Conservation (phyloP, 2,888 invertebrate genomes). For the Cepaea hortensis region DNA sequence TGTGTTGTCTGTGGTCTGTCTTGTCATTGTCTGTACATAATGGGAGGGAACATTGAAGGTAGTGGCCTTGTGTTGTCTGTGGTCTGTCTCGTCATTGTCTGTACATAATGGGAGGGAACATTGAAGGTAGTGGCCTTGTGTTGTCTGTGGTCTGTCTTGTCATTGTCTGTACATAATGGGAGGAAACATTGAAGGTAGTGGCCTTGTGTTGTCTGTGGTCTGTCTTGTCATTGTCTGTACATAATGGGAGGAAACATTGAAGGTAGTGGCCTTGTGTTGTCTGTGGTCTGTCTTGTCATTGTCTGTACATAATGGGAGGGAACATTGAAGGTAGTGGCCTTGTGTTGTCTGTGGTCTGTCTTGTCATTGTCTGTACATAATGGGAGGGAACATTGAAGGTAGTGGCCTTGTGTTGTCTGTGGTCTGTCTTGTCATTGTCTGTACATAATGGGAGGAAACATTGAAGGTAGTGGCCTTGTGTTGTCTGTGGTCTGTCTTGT, state of each 20-base stretch:
- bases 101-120: constrained; percentile 73
- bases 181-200: neutral
- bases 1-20: too few relatives aligned
- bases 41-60: too few relatives aligned
- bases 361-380: neutral
- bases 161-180: neutral
- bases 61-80: too few relatives aligned
- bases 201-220: neutral
- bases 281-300: constrained; percentile 28
- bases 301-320: constrained; percentile 72
- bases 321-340: constrained; percentile 63
- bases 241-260: neutral
- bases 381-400: neutral
- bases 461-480: too few relatives aligned
- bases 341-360: too few relatives aligned
- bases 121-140: constrained; percentile 57
- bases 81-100: too few relatives aligned
- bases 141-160: neutral
- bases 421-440: neutral
- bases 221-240: neutral
- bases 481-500: constrained; percentile 11
- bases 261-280: neutral
- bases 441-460: neutral
- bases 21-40: too few relatives aligned
- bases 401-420: neutral